A percentile compares a stretch with the other conserved stretches of the same genome.
phyloP scores from a whole-genome alignment of 2,113 vertebrate genomes.

The Vulpes vulpes region DNA sequence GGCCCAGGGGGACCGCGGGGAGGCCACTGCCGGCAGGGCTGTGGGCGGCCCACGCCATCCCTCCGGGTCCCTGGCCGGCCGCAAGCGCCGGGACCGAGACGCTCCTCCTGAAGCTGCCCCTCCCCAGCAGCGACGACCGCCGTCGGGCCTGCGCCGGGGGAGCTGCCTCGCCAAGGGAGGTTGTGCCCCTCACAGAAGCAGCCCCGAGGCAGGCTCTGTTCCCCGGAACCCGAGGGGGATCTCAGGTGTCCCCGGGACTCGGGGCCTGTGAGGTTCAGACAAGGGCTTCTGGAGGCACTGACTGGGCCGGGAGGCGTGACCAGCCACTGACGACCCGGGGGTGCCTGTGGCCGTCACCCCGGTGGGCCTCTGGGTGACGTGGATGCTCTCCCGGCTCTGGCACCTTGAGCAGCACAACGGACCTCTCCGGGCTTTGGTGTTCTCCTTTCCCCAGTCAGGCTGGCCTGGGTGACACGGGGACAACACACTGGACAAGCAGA shows the following conservation, averaged over 20 bases:
- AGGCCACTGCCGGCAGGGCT: neutral
- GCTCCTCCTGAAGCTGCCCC: neutral
- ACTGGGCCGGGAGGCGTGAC: neutral
- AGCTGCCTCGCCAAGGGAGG: neutral
- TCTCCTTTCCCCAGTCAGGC: too few species aligned
- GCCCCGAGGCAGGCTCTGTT: neutral
- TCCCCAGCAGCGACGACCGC: neutral
- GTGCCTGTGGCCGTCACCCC: neutral
- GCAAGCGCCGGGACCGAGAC: neutral
- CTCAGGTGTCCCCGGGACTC: neutral
- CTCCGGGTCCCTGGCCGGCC: neutral
- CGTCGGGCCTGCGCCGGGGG: neutral
- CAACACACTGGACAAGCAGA: fast-evolving
- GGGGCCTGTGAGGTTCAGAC: neutral
- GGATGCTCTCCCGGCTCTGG: neutral
- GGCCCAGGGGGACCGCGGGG: too few species aligned
- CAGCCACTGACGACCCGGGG: neutral
- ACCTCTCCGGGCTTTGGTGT: neutral
- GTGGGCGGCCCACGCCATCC: fast-evolving
- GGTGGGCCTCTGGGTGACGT: too few species aligned
- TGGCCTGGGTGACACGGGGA: neutral
- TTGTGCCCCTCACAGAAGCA: neutral
- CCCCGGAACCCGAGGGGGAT: neutral
- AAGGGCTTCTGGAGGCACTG: neutral
- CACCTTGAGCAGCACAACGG: neutral